Evolutionary conservation across 2,113 vertebrate species (phyloP), one percentile per base, ranked within the genome.

Genomic region (Alosa alosa): DNA sequence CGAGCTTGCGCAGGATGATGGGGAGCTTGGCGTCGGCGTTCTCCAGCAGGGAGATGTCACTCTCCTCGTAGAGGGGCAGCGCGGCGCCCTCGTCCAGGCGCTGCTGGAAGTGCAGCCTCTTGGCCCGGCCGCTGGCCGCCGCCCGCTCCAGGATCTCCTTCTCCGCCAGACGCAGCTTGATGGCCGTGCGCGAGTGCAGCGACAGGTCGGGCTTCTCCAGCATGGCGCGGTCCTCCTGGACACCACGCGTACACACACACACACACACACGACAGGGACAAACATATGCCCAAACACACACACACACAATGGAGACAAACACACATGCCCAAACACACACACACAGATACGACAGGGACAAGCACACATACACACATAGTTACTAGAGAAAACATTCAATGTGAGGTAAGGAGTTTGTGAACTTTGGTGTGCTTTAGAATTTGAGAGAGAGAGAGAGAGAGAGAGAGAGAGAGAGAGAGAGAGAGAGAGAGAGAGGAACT

Each of bases 61-160:
- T 96, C 87, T 98, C 97, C 90, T 98, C 96, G 0, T 96, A 98
- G 72, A 91, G 95, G 0, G 98, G 98, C 84, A 99, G 90, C 0
- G 90, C 90, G 3, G 94, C 94, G 0, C 92, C 95, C 31, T 96
- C 97, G 86, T 96, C 94, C 92, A 94, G 91, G 89, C 95, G 96
- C 89, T 96, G 92, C 91, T 92, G 93, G 52, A 96, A 99, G 87
- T 93, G 93, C 85, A 97, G 93, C 20, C 94, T 93, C 91, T 96
- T 97, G 49, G 91, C 92, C 0, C 94, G 93, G 0, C 98, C 97
- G 0, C 95, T 96, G 90, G 93, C 93, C 0, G 96, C 95, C 0
- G 95, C 96, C 52, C 95, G 96, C 90, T 98, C 96, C 88, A 99
- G 93, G 90, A 99, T 99, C 94, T 97, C 96, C 89, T 99, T 99